Evolutionary conservation across 2,113 vertebrate species (phyloP).

Genomic region (Salvelinus sp.): DNA sequence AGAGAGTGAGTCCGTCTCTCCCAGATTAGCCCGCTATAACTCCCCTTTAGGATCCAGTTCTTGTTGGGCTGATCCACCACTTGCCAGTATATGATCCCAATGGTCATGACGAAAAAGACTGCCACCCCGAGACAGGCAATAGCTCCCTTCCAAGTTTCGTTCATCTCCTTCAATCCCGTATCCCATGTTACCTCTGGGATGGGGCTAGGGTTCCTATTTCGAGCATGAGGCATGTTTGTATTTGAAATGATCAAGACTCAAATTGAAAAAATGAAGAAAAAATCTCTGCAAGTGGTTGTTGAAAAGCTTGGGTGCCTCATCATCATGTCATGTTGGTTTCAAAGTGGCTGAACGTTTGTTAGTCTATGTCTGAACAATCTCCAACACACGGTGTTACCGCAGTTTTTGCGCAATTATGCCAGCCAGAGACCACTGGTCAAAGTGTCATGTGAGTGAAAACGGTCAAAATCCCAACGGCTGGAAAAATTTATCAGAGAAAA

Average conservation of each 20-base stretch:
- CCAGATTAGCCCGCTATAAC: conserved; percentile 83
- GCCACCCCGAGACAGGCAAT: conserved; percentile 87
- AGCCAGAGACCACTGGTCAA: conserved; percentile 43
- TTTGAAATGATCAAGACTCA: conserved; percentile 62
- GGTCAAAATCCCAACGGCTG: conserved; percentile 47
- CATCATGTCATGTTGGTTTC: conserved; percentile 66
- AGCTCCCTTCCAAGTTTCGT: conserved; percentile 91
- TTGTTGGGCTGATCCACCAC: conserved; percentile 88
- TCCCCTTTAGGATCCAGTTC: conserved; percentile 88
- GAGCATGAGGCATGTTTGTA: conserved; percentile 79
- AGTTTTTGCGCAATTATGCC: conserved; percentile 63
- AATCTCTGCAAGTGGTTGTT: conserved; percentile 53
- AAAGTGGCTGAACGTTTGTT: conserved; percentile 39
- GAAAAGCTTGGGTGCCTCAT: conserved; percentile 50
- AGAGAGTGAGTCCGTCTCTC: conserved; percentile 81
- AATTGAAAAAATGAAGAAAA: conserved; percentile 56
- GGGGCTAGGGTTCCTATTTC: conserved; percentile 78
- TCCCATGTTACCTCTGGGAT: conserved; percentile 83
- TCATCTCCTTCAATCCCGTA: conserved; percentile 84
- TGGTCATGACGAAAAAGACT: conserved; percentile 90
- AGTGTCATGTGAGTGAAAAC: conserved; percentile 66
- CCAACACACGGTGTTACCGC: conserved; percentile 37
- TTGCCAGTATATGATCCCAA: conserved; percentile 94
- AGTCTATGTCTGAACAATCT: conserved; percentile 38
- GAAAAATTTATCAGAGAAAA: conserved; percentile 49